These are phyloP conservation scores for Morinoia aosen DNA, from an alignment of 2,888 invertebrate genomes.

Conservation along the genomic window DNA sequence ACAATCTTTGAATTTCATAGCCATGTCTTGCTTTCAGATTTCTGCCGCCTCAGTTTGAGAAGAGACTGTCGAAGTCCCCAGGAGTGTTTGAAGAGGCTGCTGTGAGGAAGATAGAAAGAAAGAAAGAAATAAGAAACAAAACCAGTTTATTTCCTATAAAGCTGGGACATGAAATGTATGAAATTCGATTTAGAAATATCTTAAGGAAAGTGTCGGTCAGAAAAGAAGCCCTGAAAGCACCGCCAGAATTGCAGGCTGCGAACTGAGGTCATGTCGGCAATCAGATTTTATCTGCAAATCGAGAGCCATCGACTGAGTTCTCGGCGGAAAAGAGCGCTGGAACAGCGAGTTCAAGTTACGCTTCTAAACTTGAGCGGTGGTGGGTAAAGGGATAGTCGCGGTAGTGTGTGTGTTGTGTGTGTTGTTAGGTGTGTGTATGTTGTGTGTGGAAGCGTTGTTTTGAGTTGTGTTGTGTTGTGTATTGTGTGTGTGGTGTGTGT, in stretches of 20 bases:
- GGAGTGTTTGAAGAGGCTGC: not conserved
- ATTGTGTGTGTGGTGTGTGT: too few species aligned
- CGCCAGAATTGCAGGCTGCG: slow-evolving; percentile 22
- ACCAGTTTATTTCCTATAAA: too few species aligned
- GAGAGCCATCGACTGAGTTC: slow-evolving; percentile 30
- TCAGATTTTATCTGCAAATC: slow-evolving; percentile 38
- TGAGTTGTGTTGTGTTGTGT: too few species aligned
- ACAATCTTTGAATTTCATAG: too few species aligned
- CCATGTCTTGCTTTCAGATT: too few species aligned
- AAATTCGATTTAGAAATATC: too few species aligned
- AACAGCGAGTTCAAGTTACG: not conserved
- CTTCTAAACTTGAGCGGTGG: not conserved
- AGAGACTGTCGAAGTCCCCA: not conserved
- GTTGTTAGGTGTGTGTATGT: too few species aligned
- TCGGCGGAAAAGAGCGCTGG: not conserved
- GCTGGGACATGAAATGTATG: too few species aligned
- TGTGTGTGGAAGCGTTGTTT: too few species aligned
- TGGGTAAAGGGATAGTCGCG: not conserved
- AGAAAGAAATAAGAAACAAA: too few species aligned
- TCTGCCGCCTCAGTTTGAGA: too few species aligned
- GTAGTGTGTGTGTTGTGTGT: not conserved
- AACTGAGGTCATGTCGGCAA: slow-evolving; percentile 29
- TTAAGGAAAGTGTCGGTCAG: not conserved
- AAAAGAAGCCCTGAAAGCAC: slow-evolving; percentile 2
- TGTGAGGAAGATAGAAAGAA: too few species aligned